Base-by-base conservation (phyloP, 2,888 invertebrate species). In the Bursaphelenchus okinawaensis region DNA sequence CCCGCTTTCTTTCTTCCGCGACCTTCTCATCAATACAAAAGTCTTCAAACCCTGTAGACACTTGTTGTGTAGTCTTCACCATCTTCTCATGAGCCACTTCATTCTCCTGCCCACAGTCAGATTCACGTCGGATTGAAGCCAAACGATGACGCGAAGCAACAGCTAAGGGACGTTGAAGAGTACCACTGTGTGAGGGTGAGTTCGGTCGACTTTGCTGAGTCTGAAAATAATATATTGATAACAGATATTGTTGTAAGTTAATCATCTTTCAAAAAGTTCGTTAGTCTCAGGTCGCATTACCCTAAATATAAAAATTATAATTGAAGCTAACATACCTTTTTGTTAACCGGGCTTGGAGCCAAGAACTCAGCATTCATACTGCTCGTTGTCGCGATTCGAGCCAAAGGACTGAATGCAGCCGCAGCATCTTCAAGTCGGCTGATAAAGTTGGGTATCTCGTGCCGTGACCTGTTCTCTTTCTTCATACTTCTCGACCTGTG, bases 31-130 rank as follows among this genome's bases (percentile, higher is more conserved):
- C 75, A 58, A 74, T 26, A 26, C 71, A 66, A 31, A 80, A 75
- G 7, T 81, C 81, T 52, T 81, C 79, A 52, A 80, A 81, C 1
- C 74, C 75, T 16, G 67, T 65, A 0, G 79, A 76, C 9, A 81
- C 80, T 24, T 73, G 68, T 50, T 74, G 74, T 0, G 78, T 67
- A 2, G 73, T 73, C 61, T 78, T 77, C 22, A 80, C 62, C 16
- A 78, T 57, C 22, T 75, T 69, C 56, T 81, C 81, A 58, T 77
- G 76, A 6, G 77, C 77, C 22, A 73, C 72, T 68, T 78, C 68
- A 51, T 56, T 64, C 29, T 73, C 72, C n/a, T 63, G 27, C 28
- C 55, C 71, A 60, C 79, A 79, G 63, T 74, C 78, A 29, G 78
- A 78, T 56, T 80, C 80, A 3, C 79, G 68, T 22, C 80, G 66